Evolutionary conservation across 2,797 vertebrate species (phyloP), one percentile per base, ranked within the genome.

Genomic region (Pipistrellus pipistrellus): DNA sequence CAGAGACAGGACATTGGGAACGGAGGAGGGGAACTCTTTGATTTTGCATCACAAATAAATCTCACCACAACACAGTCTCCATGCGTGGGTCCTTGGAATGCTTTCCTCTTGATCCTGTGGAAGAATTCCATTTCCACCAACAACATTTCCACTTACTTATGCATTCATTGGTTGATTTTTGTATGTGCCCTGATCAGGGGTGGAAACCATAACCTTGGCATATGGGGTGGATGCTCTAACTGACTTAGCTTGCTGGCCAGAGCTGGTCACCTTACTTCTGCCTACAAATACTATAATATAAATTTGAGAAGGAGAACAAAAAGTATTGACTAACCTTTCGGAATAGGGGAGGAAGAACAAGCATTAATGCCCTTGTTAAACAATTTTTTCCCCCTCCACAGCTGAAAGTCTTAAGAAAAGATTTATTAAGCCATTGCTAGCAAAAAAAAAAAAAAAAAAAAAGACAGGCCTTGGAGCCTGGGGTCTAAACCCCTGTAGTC

Each of bases 301-400:
- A 93, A 55, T 76, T 85, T 86, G 66, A 53, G n/a, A 83, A 93
- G 64, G 35, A 82, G 17, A n/a, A 85, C 18, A 66, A 57, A 82
- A 96, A 77, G 51, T 88, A 68, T 35, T 75, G 66, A 78, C 71
- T 85, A 81, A 94, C 66, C 55, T 91, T 87, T 38, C 51, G 30
- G 85, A 84, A 89, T 68, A 30, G 20, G 18, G 14, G 73, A 92
- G 25, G 71, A 92, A 76, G 69, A 85, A 46, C 20, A 57, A 55
- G 82, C 23, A 68, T 85, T 78, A 84, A 59, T 59, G 53, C 20
- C 53, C 53, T 55, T 23, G 20, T 55, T 55, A 55, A 55, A 55
- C 53, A 55, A 55, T 21, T 21, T 21, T 21, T 23, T 8, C 20
- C 53, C 20, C 53, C 53, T 55, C 53, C 53, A 55, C 53, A 55